phyloP scores from a whole-genome alignment of 1,140 invertebrate genomes.

The Wiebesia pumilae region DNA sequence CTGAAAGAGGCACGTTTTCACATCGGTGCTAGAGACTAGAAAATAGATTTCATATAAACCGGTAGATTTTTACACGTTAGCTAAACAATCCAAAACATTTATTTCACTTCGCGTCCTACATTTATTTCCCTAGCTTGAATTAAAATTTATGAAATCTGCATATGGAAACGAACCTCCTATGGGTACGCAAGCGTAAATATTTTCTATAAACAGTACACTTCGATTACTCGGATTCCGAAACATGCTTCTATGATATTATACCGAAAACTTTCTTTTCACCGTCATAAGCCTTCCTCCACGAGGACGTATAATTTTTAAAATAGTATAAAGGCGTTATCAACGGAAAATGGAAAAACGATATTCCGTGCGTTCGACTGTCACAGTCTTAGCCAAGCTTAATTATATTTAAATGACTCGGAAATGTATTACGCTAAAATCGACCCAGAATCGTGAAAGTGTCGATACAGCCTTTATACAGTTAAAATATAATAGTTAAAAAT shows the following conservation, averaged over 20 bases:
- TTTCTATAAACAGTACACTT: neutral
- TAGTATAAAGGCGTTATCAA: neutral
- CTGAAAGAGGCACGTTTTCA: too few relatives aligned
- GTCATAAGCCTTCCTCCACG: neutral
- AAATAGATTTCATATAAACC: too few relatives aligned
- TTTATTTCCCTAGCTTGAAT: too few relatives aligned
- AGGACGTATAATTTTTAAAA: neutral
- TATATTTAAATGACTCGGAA: neutral
- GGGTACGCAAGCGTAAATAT: neutral
- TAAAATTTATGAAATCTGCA: neutral
- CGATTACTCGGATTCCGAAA: constrained; percentile 1
- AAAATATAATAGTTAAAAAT: neutral
- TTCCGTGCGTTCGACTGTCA: neutral
- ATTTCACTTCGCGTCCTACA: too few relatives aligned
- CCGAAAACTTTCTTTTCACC: constrained; percentile 8
- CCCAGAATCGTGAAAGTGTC: neutral
- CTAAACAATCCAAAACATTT: too few relatives aligned
- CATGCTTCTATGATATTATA: neutral
- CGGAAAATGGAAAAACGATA: neutral
- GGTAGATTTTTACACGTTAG: too few relatives aligned
- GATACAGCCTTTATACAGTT: too few relatives aligned
- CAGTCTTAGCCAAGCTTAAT: neutral
- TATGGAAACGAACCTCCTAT: neutral
- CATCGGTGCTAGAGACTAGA: neutral
- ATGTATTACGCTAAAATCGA: neutral